phyloP scores from a whole-genome alignment of 2,888 invertebrate genomes.

The Drosophila antonietae region DNA sequence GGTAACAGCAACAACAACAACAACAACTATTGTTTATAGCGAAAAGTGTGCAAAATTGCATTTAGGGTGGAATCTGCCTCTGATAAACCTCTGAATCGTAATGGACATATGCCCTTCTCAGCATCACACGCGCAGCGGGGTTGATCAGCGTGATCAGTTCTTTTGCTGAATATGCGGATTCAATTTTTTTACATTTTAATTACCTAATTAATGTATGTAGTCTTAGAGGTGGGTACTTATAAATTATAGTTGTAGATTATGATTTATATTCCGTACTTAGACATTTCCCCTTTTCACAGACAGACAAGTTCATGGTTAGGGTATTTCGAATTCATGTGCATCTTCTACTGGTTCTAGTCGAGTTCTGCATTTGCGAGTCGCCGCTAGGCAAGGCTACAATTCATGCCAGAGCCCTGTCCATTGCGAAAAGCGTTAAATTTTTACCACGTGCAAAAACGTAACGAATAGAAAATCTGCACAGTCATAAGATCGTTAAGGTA shows the following conservation, averaged over 20 bases:
- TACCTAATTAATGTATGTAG: background rate
- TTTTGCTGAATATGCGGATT: background rate
- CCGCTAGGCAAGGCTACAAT: conserved; percentile 59
- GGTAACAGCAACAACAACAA: conserved; percentile 20
- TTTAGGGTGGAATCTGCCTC: conserved; percentile 4
- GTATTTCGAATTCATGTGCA: background rate
- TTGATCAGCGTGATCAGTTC: background rate
- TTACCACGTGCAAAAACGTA: conserved; percentile 39
- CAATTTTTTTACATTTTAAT: background rate
- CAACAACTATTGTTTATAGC: conserved; percentile 23
- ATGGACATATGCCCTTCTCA: conserved; percentile 1
- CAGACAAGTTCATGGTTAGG: background rate
- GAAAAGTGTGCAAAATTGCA: conserved; percentile 47
- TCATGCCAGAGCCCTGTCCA: conserved; percentile 50
- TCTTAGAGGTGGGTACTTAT: no score
- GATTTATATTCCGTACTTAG: background rate
- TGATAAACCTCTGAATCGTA: background rate
- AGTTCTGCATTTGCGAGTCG: conserved; percentile 12
- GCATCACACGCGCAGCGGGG: conserved; percentile 3
- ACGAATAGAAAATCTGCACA: conserved; percentile 9
- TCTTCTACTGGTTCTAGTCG: conserved; percentile 1
- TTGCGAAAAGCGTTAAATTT: conserved; percentile 63
- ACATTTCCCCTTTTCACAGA: background rate
- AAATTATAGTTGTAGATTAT: background rate
- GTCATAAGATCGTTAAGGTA: conserved; percentile 41